Conservation (phyloP, 2,797 vertebrate genomes). For the Enteromius fasciolatus region DNA sequence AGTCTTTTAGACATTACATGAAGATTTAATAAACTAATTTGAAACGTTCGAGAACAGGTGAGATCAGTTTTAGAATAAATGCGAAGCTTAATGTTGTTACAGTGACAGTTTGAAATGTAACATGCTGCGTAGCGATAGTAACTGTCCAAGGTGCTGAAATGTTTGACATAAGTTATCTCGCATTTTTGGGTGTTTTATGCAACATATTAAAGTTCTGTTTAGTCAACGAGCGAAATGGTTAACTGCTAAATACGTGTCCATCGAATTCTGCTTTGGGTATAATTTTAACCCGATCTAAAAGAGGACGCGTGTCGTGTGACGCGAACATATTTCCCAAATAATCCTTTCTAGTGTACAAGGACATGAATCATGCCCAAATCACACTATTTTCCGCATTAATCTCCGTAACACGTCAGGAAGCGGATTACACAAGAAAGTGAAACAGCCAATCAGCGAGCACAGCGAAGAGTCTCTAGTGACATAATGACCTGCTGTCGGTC, state of each 20-base stretch:
- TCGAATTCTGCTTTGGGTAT: not conserved
- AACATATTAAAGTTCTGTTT: not conserved
- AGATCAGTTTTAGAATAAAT: not conserved
- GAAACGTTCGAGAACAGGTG: not conserved
- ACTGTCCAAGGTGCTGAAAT: conserved; percentile 73
- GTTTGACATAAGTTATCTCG: not conserved
- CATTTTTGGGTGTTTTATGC: not conserved
- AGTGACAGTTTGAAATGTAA: not conserved
- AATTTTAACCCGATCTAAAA: not conserved
- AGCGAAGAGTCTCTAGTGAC: conserved; percentile 70
- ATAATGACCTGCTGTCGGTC: conserved; percentile 73
- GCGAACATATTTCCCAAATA: not conserved
- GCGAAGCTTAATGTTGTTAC: not conserved
- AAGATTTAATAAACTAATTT: not conserved
- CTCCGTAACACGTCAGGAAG: conserved; percentile 61
- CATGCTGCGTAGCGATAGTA: conserved; percentile 22
- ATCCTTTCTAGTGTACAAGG: not conserved
- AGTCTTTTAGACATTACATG: too few relatives aligned
- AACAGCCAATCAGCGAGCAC: conserved; percentile 69
- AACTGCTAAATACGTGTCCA: not conserved
- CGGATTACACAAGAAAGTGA: conserved; percentile 59
- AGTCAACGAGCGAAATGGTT: not conserved
- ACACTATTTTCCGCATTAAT: conserved; percentile 50
- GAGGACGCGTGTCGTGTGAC: not conserved
- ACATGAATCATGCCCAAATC: not conserved